phyloP scores from a whole-genome alignment of 2,113 vertebrate species.

The Cathartes aura region DNA sequence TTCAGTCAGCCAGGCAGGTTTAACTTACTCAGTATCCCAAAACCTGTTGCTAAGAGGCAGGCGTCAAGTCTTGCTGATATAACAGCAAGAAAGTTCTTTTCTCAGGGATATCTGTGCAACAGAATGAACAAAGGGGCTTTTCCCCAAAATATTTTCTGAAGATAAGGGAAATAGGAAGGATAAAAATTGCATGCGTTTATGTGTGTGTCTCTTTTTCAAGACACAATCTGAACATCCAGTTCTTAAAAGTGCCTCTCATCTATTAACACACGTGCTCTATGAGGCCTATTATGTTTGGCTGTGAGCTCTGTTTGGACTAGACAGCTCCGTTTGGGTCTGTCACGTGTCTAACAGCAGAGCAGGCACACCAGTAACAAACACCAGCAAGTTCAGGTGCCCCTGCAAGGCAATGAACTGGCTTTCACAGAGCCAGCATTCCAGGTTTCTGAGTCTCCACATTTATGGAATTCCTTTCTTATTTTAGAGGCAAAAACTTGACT shows the following conservation, averaged over 20 bases:
- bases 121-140: not conserved
- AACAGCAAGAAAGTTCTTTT: not conserved
- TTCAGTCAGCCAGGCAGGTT: not conserved
- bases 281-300: not conserved
- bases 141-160: not conserved
- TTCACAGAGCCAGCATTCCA: not conserved
- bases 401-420: not conserved
- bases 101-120: not conserved
- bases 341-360: not conserved
- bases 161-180: not conserved
- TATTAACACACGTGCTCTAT: fast-evolving
- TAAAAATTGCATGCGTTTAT: not conserved
- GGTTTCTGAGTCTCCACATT: slow-evolving; percentile 31
- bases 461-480: slow-evolving; percentile 57
- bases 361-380: not conserved
- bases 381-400: not conserved
- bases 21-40: not conserved
- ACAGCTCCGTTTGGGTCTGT: not conserved
- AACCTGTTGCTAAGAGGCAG: not conserved
- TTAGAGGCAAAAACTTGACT: slow-evolving; percentile 19
- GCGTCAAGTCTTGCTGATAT: not conserved
- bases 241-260: not conserved
- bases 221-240: not conserved
- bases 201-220: not conserved
- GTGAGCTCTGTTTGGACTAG: not conserved